Evolutionary conservation across 2,113 vertebrate species (phyloP), one percentile per base, ranked within the genome.

Genomic region (Otis tarda): DNA sequence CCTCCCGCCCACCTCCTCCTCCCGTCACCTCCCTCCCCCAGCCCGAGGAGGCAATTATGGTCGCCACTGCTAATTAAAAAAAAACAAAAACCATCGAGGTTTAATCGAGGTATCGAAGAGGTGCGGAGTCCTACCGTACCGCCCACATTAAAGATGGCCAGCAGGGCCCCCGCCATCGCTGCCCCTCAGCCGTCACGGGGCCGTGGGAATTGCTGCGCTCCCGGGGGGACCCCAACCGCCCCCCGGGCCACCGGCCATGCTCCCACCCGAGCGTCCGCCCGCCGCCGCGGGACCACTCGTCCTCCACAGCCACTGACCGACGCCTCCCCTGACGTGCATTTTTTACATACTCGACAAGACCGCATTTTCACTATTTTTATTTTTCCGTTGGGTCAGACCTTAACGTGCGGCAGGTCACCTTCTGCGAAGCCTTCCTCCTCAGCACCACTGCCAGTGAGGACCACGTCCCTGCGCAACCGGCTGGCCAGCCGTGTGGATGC

Each of bases 101-200:
- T 64, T 8, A n/a, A 22, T 1, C n/a, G 33, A 12, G 39, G 30
- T 5, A 52, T 24, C 18, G 22, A 28, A 4, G 35, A 45, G n/a
- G 6, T 31, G 69, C 25, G 25, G 43, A 10, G 39, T 35, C 24
- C 19, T 3, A 20, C 45, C 23, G 30, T 3, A 4, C 12, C 18
- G 87, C 90, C 94, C 96, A 12, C 70, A 85, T 4, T 47, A 91
- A 96, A 95, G 74, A 97, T 94, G 95, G 94, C 90, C 84, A 63
- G 56, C 14, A 16, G 20, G 43, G 76, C 41, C 43, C 71, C 60
- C 1, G 52, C 35, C 76, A 56, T 23, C 49, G 30, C 78, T 9
- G 28, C 18, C 55, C 45, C 61, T 18, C 70, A 28, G 52, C 30
- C 49, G 73, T 57, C 69, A 68, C 33, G 13, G 81, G 35, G 41